Percentiles rank a stretch among this genome's conserved stretches.
Conservation (phyloP, 2,888 invertebrate genomes). For the Phoronis australis region DNA sequence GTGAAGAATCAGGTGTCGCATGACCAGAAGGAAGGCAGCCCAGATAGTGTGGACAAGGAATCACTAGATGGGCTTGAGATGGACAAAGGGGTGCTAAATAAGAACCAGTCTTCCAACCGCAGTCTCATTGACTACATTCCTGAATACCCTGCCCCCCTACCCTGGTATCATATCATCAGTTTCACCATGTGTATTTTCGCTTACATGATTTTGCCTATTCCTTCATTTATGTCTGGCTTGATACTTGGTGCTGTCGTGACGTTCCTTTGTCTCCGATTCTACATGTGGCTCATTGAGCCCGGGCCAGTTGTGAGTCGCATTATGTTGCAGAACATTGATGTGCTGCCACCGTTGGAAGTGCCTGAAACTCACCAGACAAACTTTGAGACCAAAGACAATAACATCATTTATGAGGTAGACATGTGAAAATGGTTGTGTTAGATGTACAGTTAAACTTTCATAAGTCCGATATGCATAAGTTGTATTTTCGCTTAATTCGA, state of each 20-base stretch:
- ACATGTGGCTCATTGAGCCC: slow-evolving; percentile 29
- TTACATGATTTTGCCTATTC: slow-evolving; percentile 36
- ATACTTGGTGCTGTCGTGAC: slow-evolving; percentile 28
- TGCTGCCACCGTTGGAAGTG: slow-evolving; percentile 32
- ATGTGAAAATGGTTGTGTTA: too few relatives aligned
- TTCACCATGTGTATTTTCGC: slow-evolving; percentile 21
- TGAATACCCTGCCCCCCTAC: neutral
- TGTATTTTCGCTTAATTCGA: too few relatives aligned
- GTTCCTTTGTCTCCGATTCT: slow-evolving; percentile 23
- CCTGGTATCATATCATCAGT: slow-evolving; percentile 2
- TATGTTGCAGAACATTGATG: slow-evolving; percentile 23
- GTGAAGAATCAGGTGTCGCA: too few relatives aligned
- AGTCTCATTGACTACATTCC: too few relatives aligned
- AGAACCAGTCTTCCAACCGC: neutral
- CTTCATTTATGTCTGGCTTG: slow-evolving; percentile 39
- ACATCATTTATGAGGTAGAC: too few relatives aligned
- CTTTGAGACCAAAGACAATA: too few relatives aligned
- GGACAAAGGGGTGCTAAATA: neutral
- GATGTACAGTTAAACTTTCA: too few relatives aligned
- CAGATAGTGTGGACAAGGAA: neutral
- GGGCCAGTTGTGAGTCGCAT: slow-evolving; percentile 20
- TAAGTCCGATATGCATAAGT: too few relatives aligned
- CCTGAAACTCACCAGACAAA: too few relatives aligned
- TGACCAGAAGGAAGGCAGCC: neutral
- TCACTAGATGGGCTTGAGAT: neutral